Percentiles rank a stretch among this genome's conserved stretches.
These are phyloP conservation scores for Cataglyphis cursor DNA, from an alignment of 2,888 invertebrate species.

Conservation along the genomic window DNA sequence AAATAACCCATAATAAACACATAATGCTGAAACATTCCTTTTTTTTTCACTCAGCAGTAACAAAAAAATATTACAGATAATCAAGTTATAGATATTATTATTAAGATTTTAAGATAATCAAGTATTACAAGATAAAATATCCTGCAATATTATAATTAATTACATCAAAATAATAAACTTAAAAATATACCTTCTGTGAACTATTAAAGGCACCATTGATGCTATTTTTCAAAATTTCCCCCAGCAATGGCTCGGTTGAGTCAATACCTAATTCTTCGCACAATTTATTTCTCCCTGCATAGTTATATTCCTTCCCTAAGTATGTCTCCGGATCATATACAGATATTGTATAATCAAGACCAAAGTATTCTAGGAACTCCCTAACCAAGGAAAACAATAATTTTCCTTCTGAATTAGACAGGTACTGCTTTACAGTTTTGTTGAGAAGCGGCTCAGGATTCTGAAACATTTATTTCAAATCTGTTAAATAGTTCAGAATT, in stretches of 20 bases:
- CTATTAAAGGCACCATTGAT: conserved; percentile 83
- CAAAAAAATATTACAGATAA: not conserved
- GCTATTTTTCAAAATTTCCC: conserved; percentile 84
- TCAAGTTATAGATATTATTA: not conserved
- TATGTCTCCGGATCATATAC: conserved; percentile 94
- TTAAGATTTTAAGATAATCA: too few species aligned
- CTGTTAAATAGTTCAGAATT: not conserved
- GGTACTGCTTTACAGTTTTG: conserved; percentile 88
- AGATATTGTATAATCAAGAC: conserved; percentile 92
- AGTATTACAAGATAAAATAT: not conserved
- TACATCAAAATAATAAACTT: not conserved
- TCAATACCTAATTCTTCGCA: conserved; percentile 85
- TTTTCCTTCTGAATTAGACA: conserved; percentile 89
- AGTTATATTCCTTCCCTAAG: conserved; percentile 89
- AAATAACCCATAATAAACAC: conserved; percentile 25
- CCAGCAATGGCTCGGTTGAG: conserved; percentile 84
- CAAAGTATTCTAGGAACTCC: conserved; percentile 94
- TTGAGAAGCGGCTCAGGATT: conserved; percentile 88
- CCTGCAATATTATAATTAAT: not conserved
- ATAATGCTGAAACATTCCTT: not conserved
- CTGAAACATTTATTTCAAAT: conserved; percentile 80
- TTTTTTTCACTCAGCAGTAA: not conserved
- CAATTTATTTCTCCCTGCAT: conserved; percentile 88
- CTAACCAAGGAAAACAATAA: conserved; percentile 90
- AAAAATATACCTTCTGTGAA: conserved; percentile 79